Percentiles rank a stretch among this genome's conserved stretches.
phyloP scores from a whole-genome alignment of 2,888 invertebrate genomes.

The Conomelus anceps region DNA sequence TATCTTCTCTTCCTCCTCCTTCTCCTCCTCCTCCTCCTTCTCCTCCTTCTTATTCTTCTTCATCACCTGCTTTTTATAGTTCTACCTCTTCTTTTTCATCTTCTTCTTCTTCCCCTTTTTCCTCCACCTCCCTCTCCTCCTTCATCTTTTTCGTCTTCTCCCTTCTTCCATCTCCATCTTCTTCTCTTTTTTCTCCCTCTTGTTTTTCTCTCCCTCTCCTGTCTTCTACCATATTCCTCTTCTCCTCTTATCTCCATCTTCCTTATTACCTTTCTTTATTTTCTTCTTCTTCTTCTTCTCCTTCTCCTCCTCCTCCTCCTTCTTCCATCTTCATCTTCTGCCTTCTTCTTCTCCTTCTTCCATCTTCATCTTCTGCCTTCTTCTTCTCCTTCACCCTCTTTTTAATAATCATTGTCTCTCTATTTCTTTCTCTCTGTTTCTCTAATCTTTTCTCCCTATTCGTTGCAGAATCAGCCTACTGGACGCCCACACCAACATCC shows the following conservation, averaged over 20 bases:
- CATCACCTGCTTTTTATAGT: neutral
- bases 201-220: no score
- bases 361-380: no score
- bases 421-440: no score
- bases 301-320: neutral
- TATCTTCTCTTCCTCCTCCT: neutral
- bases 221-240: no score
- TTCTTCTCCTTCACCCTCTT: no score
- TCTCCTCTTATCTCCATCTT: neutral
- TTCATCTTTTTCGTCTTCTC: neutral
- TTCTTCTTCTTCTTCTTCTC: neutral
- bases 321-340: no score
- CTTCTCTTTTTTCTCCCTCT: neutral
- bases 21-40: neutral
- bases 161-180: neutral
- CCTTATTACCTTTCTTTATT: constrained; percentile 5
- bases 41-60: neutral
- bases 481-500: constrained; percentile 35
- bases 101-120: neutral
- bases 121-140: neutral
- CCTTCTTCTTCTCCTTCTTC: no score
- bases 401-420: no score
- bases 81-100: neutral
- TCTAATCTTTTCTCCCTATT: no score
- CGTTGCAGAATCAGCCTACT: constrained; percentile 32